Evolutionary conservation across 2,113 vertebrate genomes (phyloP), one percentile per base, ranked within the genome.

Genomic region (Misgurnus anguillicaudatus): DNA sequence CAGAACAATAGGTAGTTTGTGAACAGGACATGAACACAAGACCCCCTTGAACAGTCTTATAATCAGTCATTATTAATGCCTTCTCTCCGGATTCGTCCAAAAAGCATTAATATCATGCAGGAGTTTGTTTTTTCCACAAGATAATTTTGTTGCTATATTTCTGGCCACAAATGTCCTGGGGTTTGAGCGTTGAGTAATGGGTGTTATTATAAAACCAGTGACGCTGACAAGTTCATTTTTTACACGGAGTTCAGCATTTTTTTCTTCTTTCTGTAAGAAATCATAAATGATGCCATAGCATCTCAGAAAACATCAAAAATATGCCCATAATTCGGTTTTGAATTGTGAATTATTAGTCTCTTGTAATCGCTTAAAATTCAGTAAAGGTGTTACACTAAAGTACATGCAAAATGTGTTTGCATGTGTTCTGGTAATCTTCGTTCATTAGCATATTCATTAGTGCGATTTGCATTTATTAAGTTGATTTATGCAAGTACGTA

Each of bases 131-230:
- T 55, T 77, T 60, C 3, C 53, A 64, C 75, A 3, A 47, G 13
- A 60, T 45, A 36, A 70, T 75, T 84, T 74, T 57, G 31, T 70
- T 81, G 69, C 79, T 81, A 57, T 78, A 81, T 72, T 77, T 72
- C 19, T 67, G 66, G 55, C 76, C 77, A 79, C 41, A 67, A 63
- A 75, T 68, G 63, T 74, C 68, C 60, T 21, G 60, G 61, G 61
- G 55, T 53, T 63, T 66, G n/a, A 42, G 73, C n/a, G 11, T 42
- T 83, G 66, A 76, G 57, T 83, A 80, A 83, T 71, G 42, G 77
- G 16, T 64, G 47, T 76, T 83, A 76, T 77, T 80, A 77, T 36
- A 24, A 64, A 64, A 72, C 38, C 60, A 65, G 72, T 60, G 65
- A 78, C 4, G 16, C 53, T 21, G 65, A 39, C 71, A 78, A 75